A percentile compares a stretch with the other conserved stretches of the same genome.
Conservation (phyloP, 2,113 vertebrate species). For the Caloenas nicobarica region DNA sequence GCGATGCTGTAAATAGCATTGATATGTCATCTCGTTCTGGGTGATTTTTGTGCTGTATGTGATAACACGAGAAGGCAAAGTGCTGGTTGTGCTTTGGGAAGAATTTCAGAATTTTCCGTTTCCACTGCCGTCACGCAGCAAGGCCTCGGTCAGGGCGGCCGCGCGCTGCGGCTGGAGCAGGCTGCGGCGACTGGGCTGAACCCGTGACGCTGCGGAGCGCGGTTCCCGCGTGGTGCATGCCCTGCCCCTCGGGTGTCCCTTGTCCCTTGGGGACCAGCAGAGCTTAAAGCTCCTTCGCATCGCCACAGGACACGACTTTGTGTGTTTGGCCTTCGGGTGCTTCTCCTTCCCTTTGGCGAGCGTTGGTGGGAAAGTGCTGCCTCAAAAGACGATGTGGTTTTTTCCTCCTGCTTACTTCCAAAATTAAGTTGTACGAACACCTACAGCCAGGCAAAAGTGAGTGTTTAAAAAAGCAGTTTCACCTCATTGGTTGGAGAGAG, state of each 20-base stretch:
- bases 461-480: background rate
- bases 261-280: background rate
- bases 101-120: background rate
- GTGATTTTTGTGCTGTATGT: background rate
- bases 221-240: accelerated
- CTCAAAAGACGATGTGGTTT: background rate
- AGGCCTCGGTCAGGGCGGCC: too few relatives aligned
- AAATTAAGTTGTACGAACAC: background rate
- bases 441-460: background rate
- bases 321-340: background rate
- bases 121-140: too few relatives aligned
- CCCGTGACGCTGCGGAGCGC: background rate
- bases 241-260: accelerated
- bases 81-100: background rate
- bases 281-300: background rate
- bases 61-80: background rate
- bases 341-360: background rate
- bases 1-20: background rate
- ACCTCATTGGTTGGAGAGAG: background rate
- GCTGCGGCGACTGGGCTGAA: too few relatives aligned
- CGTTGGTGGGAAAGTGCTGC: background rate
- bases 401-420: background rate
- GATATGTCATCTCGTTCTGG: background rate
- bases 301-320: accelerated
- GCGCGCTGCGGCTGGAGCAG: too few relatives aligned